These are phyloP conservation scores for Cepphus grylle DNA, from an alignment of 2,113 vertebrate species.

Conservation along the genomic window DNA sequence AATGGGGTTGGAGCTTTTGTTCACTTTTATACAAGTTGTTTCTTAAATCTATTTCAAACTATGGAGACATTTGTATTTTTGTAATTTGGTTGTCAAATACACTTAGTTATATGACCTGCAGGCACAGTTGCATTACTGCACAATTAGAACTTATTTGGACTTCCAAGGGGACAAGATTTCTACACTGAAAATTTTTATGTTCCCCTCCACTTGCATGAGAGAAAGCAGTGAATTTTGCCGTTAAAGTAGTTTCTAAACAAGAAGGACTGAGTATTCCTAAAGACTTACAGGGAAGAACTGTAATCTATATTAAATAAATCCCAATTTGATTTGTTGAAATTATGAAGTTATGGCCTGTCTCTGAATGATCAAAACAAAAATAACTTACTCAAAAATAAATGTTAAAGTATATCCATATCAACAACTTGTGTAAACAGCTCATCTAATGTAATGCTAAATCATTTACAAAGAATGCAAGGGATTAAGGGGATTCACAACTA, in stretches of 20 bases:
- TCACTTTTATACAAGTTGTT: neutral
- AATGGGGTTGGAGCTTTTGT: neutral
- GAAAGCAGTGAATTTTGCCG: neutral
- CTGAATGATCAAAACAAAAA: neutral
- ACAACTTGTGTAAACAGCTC: neutral
- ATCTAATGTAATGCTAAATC: neutral
- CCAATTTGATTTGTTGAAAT: neutral
- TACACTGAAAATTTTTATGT: neutral
- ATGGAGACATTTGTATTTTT: neutral
- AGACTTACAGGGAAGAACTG: neutral
- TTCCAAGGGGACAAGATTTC: neutral
- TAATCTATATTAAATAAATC: neutral
- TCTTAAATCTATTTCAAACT: neutral
- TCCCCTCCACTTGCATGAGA: neutral
- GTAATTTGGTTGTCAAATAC: neutral
- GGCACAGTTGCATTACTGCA: neutral
- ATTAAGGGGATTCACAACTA: constrained; percentile 9
- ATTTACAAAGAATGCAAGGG: neutral
- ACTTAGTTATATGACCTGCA: neutral
- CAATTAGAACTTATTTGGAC: neutral
- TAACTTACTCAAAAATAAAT: neutral
- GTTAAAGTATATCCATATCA: neutral
- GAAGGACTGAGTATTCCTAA: neutral
- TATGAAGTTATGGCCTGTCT: neutral
- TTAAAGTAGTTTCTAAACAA: neutral